phyloP scores from a whole-genome alignment of 2,797 vertebrate species.

The Molossus alvarezi region DNA sequence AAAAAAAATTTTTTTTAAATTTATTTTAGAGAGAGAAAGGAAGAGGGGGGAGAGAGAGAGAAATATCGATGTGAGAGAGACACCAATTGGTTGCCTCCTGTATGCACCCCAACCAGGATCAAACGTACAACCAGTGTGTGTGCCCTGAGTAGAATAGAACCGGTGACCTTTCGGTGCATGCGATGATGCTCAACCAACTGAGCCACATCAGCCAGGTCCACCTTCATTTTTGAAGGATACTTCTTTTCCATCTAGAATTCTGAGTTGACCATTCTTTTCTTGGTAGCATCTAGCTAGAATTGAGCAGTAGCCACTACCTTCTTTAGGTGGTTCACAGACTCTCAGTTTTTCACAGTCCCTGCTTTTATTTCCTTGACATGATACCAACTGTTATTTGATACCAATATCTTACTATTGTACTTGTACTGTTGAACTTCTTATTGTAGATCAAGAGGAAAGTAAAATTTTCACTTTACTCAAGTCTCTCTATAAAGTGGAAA shows the following conservation, averaged over 20 bases:
- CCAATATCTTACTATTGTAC: neutral
- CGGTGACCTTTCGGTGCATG: neutral
- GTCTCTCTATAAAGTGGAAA: constrained; percentile 10
- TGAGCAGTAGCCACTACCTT: constrained; percentile 1
- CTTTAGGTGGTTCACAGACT: neutral
- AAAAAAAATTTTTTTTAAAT: neutral
- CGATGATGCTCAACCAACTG: neutral
- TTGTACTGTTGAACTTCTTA: constrained; percentile 22
- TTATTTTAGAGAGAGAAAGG: neutral
- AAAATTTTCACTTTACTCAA: neutral
- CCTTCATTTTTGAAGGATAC: constrained; percentile 10
- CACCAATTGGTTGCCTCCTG: neutral
- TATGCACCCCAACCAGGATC: neutral
- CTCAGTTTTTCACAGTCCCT: neutral
- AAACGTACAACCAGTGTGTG: neutral
- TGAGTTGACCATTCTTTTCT: neutral
- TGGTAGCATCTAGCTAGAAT: constrained; percentile 2
- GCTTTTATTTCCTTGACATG: constrained; percentile 33
- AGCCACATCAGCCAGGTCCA: neutral
- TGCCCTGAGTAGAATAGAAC: neutral
- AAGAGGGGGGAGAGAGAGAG: neutral
- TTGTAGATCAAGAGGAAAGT: neutral
- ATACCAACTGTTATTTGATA: neutral
- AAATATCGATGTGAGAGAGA: neutral
- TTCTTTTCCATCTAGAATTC: constrained; percentile 16